Evolutionary conservation across 2,888 invertebrate species (phyloP).

Genomic region (Pterostichus madidus): DNA sequence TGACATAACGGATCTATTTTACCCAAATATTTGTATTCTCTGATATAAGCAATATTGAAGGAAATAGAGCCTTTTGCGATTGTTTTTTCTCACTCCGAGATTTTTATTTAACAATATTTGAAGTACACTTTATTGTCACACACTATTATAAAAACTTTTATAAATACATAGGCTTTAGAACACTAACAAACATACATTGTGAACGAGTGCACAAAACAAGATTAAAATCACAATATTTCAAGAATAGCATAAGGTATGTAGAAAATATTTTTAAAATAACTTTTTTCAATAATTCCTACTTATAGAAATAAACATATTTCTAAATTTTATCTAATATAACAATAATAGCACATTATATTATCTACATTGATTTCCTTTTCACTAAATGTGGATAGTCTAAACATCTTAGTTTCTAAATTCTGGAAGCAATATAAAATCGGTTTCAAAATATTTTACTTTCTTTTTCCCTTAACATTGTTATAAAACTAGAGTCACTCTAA

Average conservation of each 20-base stretch:
- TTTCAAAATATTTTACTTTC: too few relatives aligned
- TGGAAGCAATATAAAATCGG: too few relatives aligned
- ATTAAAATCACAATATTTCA: slow-evolving; percentile 45
- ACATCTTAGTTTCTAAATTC: too few relatives aligned
- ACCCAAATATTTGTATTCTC: too few relatives aligned
- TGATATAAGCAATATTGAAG: too few relatives aligned
- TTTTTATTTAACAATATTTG: slow-evolving; percentile 32
- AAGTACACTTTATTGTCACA: slow-evolving; percentile 48
- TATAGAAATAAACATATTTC: slow-evolving; percentile 25
- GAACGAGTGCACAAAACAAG: slow-evolving; percentile 57
- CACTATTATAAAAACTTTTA: slow-evolving; percentile 59
- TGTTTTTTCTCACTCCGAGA: slow-evolving; percentile 16
- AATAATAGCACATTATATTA: background rate
- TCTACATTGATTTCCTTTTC: background rate
- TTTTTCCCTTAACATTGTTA: background rate
- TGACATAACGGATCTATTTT: too few relatives aligned
- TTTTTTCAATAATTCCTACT: slow-evolving; percentile 36
- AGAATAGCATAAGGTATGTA: slow-evolving; percentile 33
- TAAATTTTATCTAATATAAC: slow-evolving; percentile 29
- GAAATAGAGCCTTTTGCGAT: too few relatives aligned
- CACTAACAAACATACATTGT: slow-evolving; percentile 60
- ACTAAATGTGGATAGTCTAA: background rate
- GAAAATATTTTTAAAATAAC: slow-evolving; percentile 56
- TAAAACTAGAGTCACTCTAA: background rate
- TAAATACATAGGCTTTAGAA: slow-evolving; percentile 42